Percentiles rank a stretch among this genome's conserved stretches.
These are phyloP conservation scores for Saxidomus purpurata DNA, from an alignment of 1,140 invertebrate species.

Conservation along the genomic window DNA sequence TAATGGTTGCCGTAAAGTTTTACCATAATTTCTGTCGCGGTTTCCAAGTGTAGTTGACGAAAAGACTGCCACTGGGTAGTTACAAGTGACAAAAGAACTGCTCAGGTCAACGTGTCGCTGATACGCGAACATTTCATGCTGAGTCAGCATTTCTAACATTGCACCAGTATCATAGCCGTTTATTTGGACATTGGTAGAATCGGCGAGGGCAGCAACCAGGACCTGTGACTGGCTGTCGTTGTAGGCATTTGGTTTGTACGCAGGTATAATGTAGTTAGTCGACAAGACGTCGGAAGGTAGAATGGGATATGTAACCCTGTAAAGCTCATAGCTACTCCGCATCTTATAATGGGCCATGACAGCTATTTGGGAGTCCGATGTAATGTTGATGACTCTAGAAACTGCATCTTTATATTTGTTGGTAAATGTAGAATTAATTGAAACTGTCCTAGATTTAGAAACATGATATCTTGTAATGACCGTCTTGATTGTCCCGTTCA, in stretches of 20 bases:
- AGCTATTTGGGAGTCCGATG: background rate
- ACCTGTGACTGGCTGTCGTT: background rate
- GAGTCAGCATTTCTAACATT: background rate
- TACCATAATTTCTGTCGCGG: background rate
- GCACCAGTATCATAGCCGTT: background rate
- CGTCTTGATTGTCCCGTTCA: background rate
- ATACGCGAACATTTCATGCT: background rate
- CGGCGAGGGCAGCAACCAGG: background rate
- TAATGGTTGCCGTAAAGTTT: background rate
- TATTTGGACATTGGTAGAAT: background rate
- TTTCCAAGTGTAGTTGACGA: background rate
- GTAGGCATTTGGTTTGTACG: background rate
- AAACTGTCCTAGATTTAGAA: background rate
- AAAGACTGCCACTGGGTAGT: background rate
- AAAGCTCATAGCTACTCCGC: background rate
- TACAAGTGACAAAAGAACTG: background rate
- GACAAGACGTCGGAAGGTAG: background rate
- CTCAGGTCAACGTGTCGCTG: background rate
- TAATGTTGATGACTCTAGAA: background rate
- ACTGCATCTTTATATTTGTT: background rate
- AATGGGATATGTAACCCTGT: background rate
- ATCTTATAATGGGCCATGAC: background rate
- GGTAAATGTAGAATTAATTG: background rate
- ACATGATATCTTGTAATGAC: background rate
- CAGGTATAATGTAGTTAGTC: background rate